phyloP scores from a whole-genome alignment of 1,140 invertebrate species.

The Scaptomyza pallida region DNA sequence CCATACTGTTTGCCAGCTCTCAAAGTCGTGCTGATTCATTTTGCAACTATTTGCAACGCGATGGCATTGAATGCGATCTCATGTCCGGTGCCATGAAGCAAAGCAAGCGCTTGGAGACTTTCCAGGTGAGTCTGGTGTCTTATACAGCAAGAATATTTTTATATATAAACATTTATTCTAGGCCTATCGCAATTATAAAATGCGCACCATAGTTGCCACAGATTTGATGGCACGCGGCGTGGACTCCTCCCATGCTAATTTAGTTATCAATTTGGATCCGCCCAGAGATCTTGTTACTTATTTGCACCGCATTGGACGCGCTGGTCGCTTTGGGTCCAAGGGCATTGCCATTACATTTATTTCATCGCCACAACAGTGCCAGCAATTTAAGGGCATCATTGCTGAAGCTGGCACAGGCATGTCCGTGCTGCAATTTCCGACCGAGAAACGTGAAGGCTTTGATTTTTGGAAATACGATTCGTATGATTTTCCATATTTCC shows the following conservation, averaged over 20 bases:
- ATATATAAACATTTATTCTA: conserved; percentile 86
- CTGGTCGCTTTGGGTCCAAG: conserved; percentile 94
- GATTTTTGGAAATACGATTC: conserved; percentile 61
- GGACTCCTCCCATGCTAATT: conserved; percentile 95
- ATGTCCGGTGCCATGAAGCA: conserved; percentile 92
- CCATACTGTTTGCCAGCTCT: conserved; percentile 95
- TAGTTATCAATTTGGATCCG: conserved; percentile 96
- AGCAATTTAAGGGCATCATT: conserved; percentile 86
- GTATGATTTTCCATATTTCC: conserved; percentile 55
- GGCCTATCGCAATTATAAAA: conserved; percentile 91
- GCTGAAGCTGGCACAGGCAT: conserved; percentile 84
- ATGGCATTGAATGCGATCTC: conserved; percentile 87
- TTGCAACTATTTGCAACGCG: conserved; percentile 87
- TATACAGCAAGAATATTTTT: conserved; percentile 89
- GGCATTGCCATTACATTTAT: conserved; percentile 88
- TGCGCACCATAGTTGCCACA: conserved; percentile 94
- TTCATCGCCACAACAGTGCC: conserved; percentile 87
- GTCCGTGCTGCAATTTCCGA: conserved; percentile 85
- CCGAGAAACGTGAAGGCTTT: conserved; percentile 50
- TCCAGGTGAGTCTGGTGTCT: conserved; percentile 90
- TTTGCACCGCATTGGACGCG: conserved; percentile 97
- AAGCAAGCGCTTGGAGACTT: conserved; percentile 89
- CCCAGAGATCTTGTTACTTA: conserved; percentile 94
- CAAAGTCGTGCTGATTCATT: conserved; percentile 90
- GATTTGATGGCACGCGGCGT: conserved; percentile 95